phyloP scores from a whole-genome alignment of 2,113 vertebrate genomes.

The Orycteropus afer region DNA sequence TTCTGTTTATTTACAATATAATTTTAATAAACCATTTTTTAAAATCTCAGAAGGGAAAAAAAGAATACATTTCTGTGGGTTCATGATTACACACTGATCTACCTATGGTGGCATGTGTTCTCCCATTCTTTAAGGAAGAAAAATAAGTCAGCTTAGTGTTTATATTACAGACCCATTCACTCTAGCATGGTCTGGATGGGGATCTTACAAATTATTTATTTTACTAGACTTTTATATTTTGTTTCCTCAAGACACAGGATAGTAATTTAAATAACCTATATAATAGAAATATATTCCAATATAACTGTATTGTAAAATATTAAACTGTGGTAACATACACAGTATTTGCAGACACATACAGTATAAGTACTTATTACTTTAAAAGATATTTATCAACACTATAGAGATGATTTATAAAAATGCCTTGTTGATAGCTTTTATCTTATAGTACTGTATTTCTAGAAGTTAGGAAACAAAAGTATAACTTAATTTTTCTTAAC shows the following conservation, averaged over 20 bases:
- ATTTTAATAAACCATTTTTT: background rate
- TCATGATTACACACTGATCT: background rate
- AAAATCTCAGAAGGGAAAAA: background rate
- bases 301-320: background rate
- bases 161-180: background rate
- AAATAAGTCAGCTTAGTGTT: background rate
- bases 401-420: background rate
- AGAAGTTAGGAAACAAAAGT: background rate
- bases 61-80: background rate
- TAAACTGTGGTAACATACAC: background rate
- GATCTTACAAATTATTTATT: slow-evolving; percentile 10
- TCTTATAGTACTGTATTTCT: background rate
- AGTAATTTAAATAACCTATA: background rate
- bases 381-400: background rate
- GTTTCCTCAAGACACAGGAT: background rate
- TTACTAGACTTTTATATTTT: background rate
- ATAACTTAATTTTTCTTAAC: slow-evolving; percentile 6
- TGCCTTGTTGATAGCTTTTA: background rate
- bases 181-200: background rate
- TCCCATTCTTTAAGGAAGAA: background rate
- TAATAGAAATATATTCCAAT: background rate
- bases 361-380: background rate
- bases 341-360: background rate
- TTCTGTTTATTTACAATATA: background rate
- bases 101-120: background rate